A percentile compares a stretch with the other conserved stretches of the same genome.
Evolutionary conservation across 2,113 vertebrate genomes (phyloP).

Genomic region (Mustelus asterias): DNA sequence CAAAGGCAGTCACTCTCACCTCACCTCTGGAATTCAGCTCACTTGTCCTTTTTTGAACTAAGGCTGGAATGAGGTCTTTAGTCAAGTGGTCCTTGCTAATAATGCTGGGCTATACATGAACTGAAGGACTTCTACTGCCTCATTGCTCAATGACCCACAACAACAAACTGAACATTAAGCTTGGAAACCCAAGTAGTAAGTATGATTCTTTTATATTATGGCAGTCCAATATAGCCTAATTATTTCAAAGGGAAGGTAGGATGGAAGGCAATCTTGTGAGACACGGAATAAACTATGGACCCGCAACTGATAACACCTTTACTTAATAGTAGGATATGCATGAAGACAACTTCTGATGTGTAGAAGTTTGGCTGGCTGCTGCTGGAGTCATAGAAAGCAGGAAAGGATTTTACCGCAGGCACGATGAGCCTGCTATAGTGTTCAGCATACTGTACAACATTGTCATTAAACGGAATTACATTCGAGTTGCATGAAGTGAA

Average conservation of each 20-base stretch:
- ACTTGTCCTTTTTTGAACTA: neutral
- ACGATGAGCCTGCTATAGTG: neutral
- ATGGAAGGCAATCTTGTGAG: neutral
- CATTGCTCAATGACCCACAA: neutral
- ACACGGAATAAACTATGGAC: neutral
- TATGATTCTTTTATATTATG: neutral
- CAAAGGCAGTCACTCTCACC: neutral
- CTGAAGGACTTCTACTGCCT: neutral
- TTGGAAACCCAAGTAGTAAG: neutral
- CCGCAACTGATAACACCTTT: neutral
- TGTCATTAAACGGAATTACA: neutral
- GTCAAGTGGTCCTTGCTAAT: neutral
- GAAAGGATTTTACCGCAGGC: neutral
- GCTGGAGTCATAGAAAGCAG: neutral
- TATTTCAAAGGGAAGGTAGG: neutral
- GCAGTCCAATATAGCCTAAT: neutral
- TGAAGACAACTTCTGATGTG: neutral
- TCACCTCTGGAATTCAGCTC: neutral
- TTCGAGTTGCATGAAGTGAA: neutral
- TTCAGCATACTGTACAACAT: neutral
- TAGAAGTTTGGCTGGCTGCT: neutral
- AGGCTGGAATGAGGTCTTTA: neutral
- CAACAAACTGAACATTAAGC: neutral
- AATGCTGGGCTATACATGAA: neutral
- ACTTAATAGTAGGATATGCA: neutral